Base-by-base conservation (phyloP, 30 jellyfish, hydroid and myxozoan species). In the Turritopsis rubra region DNA sequence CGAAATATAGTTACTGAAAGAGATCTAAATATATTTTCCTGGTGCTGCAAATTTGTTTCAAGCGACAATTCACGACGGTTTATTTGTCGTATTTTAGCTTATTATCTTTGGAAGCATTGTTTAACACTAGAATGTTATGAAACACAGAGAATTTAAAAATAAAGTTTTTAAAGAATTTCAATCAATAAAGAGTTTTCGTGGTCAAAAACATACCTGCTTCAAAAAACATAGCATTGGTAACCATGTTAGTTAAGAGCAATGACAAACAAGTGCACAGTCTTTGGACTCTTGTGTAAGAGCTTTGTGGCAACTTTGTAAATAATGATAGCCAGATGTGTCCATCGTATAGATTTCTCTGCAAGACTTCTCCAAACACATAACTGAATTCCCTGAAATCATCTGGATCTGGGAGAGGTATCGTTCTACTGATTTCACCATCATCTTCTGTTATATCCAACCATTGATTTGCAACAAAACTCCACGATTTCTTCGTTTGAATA, bases 381-480 rank as follows among this genome's bases (percentile, higher is more conserved):
- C 88, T 92, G 52, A 92, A 92, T 68, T 92, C 97, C 20, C 82
- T 85, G 31, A 92, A 83, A 25, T 92, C 96, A 18, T 79, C 83
- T 79, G 81, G 83, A 31, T 90, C 87, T 70, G 96, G 94, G 25
- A 85, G 68, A 17, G 84, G 89, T 29, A 92, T 41, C 22, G 54
- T 87, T 29, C 98, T 81, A 28, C 75, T 84, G 81, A 92, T 87
- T 9, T 24, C 65, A 28, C 96, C 96, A 72, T 92, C 98, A 16
- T 88, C 98, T 73, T 92, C 98, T 76, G 94, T 96, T 27, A 92
- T 96, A 21, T 90, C 98, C 26, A 92, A 88, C 98, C 98, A 92
- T 28, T 88, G 88, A 72, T 87, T 88, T 85, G 94, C 88, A 20
- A 92, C 96, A 87, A 92, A 92, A 19, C 66, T 75, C 85, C 79